A percentile compares a stretch with the other conserved stretches of the same genome.
These are phyloP conservation scores for Macrophya alboannulata DNA, from an alignment of 2,888 invertebrate species.

Conservation along the genomic window DNA sequence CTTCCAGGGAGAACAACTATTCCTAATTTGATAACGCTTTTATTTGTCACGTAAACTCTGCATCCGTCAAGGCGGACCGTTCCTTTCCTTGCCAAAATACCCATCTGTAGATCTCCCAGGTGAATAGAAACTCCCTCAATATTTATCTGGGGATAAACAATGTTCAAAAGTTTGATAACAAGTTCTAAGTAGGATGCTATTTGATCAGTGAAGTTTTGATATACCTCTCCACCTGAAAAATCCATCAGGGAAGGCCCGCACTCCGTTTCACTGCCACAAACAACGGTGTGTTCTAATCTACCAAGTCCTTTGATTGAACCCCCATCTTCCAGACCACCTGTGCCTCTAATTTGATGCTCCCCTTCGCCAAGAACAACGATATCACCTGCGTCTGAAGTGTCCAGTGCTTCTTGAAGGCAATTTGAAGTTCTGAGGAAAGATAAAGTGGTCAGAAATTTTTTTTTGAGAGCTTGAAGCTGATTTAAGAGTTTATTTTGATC, in stretches of 20 bases:
- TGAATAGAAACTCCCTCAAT: conserved; percentile 83
- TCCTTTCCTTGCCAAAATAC: conserved; percentile 81
- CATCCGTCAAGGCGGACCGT: conserved; percentile 81
- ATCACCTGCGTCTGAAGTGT: conserved; percentile 79
- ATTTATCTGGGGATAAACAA: conserved; percentile 71
- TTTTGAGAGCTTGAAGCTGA: background rate
- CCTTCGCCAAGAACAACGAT: conserved; percentile 81
- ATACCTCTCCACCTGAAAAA: conserved; percentile 80
- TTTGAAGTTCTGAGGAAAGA: conserved; percentile 67
- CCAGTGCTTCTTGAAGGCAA: conserved; percentile 78
- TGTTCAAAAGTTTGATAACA: background rate
- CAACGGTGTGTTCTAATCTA: conserved; percentile 71
- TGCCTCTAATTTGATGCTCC: conserved; percentile 80
- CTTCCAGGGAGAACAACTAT: conserved; percentile 81
- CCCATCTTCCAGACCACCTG: conserved; percentile 82
- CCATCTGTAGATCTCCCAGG: conserved; percentile 81
- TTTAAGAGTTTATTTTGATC: background rate
- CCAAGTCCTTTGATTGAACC: conserved; percentile 78
- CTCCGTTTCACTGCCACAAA: conserved; percentile 80
- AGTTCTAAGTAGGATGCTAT: background rate
- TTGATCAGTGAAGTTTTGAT: conserved; percentile 55
- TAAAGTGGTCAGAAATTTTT: background rate
- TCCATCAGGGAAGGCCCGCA: conserved; percentile 81
- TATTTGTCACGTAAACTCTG: conserved; percentile 80
- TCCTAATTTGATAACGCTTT: conserved; percentile 82